A percentile compares a stretch with the other conserved stretches of the same genome.
Conservation (phyloP, 2,888 invertebrate species). For the Sinodicranocentrus sp. region DNA sequence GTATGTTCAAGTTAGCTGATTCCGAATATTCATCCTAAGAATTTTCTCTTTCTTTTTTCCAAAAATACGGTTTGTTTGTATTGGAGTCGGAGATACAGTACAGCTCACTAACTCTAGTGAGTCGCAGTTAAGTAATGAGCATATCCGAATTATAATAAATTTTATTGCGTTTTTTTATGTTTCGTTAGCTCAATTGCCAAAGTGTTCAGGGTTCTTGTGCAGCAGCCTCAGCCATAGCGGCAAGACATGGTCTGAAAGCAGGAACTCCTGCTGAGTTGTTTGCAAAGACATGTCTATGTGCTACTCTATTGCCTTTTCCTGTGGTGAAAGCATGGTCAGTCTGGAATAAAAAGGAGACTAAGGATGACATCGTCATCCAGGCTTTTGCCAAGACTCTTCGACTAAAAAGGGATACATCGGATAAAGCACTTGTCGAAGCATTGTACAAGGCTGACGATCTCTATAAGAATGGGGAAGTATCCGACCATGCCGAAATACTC, state of each 20-base stretch:
- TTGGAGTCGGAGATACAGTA: no score
- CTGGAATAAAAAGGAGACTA: conserved; percentile 40
- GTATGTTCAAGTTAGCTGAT: no score
- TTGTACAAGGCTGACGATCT: conserved; percentile 79
- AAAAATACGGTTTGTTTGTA: no score
- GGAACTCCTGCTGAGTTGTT: conserved; percentile 37
- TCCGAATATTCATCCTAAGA: no score
- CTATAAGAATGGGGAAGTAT: conserved; percentile 84
- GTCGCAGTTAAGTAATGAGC: conserved; percentile 56
- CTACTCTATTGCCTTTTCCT: conserved; percentile 61
- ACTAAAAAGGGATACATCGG: no score
- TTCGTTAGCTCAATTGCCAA: conserved; percentile 48
- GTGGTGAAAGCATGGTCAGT: conserved; percentile 70
- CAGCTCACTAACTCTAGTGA: no score
- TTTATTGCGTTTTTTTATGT: conserved; percentile 59
- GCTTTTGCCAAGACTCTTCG: conserved; percentile 48
- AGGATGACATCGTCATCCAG: conserved; percentile 24
- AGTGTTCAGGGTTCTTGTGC: conserved; percentile 14
- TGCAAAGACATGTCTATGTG: conserved; percentile 50
- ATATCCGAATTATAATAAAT: conserved; percentile 52
- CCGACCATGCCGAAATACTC: conserved; percentile 84
- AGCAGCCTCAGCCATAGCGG: conserved; percentile 1
- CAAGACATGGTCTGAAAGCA: conserved; percentile 19
- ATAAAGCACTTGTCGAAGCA: conserved; percentile 45
- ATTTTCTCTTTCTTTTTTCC: no score